A percentile compares a stretch with the other conserved stretches of the same genome.
phyloP scores from a whole-genome alignment of 2,888 invertebrate species.

The Hemicrepidius hirtus region DNA sequence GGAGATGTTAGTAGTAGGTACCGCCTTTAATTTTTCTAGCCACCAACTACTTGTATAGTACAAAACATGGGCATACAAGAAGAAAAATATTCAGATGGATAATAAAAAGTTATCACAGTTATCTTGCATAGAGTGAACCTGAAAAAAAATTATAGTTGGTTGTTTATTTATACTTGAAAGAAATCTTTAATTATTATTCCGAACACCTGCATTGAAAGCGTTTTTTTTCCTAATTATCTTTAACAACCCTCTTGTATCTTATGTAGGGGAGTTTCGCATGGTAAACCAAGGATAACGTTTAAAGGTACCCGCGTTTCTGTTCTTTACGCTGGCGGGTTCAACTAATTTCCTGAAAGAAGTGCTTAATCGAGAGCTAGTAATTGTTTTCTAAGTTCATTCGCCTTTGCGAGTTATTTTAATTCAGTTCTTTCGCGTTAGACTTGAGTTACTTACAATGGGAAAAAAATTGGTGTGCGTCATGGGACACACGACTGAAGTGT shows the following conservation, averaged over 20 bases:
- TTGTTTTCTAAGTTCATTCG: slow-evolving; percentile 52
- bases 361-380: slow-evolving; percentile 49
- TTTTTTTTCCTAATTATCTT: slow-evolving; percentile 28
- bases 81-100: too few species aligned
- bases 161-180: too few species aligned
- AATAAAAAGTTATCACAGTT: too few species aligned
- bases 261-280: slow-evolving; percentile 59
- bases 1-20: too few species aligned
- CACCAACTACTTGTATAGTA: too few species aligned
- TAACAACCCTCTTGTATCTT: slow-evolving; percentile 35
- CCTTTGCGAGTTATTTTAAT: slow-evolving; percentile 50
- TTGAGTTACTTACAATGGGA: slow-evolving; percentile 38
- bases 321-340: slow-evolving; percentile 44
- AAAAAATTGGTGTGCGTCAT: too few species aligned
- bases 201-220: slow-evolving; percentile 25
- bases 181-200: slow-evolving; percentile 18
- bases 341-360: slow-evolving; percentile 51
- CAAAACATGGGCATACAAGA: too few species aligned
- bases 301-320: slow-evolving; percentile 44
- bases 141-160: too few species aligned
- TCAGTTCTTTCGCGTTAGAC: slow-evolving; percentile 43
- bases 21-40: too few species aligned
- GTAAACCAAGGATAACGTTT: slow-evolving; percentile 61
- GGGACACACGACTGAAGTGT: too few species aligned
- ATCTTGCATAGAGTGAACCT: too few species aligned